Conservation (phyloP, 2,888 invertebrate genomes). For the Hipparchia sbordonii region DNA sequence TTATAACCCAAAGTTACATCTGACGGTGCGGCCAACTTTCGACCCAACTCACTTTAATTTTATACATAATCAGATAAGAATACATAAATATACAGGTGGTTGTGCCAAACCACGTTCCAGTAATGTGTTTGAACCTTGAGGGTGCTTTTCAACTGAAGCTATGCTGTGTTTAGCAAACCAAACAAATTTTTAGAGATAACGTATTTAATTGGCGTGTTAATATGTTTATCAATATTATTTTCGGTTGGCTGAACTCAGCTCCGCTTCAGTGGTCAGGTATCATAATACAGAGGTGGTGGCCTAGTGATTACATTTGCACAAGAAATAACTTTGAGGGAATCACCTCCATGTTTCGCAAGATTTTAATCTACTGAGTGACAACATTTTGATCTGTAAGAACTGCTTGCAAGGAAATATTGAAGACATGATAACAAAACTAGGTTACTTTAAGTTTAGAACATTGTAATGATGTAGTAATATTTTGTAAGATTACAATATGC, state of each 20-base stretch:
- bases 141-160: too few species aligned
- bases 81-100: too few species aligned
- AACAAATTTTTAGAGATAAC: too few species aligned
- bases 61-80: too few species aligned
- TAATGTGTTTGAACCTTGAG: background rate
- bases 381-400: conserved; percentile 57
- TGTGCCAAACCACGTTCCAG: background rate
- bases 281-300: conserved; percentile 50
- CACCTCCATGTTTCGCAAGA: conserved; percentile 37
- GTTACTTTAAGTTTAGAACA: conserved; percentile 81
- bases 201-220: too few species aligned
- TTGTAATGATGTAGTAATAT: conserved; percentile 75
- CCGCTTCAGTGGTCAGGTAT: too few species aligned
- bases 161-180: too few species aligned
- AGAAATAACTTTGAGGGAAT: conserved; percentile 47
- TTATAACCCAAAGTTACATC: too few species aligned
- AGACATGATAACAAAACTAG: conserved; percentile 76
- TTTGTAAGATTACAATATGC: conserved; percentile 81
- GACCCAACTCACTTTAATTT: too few species aligned
- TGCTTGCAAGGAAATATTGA: conserved; percentile 76
- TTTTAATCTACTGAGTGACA: conserved; percentile 36
- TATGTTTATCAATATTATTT: too few species aligned
- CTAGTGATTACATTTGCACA: conserved; percentile 60
- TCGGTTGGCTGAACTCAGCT: too few species aligned
- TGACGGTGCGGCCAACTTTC: too few species aligned